Conservation (phyloP, 92 coral and sea anemone genomes). For the Phymanthus crucifer region DNA sequence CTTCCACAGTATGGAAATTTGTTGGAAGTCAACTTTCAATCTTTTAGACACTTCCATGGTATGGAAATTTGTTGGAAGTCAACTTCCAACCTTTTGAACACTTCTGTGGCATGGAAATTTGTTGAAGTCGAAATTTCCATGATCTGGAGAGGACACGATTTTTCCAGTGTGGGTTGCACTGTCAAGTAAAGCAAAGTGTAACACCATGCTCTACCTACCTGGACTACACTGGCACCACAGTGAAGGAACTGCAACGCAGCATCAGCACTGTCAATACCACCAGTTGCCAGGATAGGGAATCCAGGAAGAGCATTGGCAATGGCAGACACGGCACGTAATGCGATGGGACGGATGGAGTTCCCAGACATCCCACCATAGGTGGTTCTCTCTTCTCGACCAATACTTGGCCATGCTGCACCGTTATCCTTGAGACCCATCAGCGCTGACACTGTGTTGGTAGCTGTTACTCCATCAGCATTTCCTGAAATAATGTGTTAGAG, state of each 20-base stretch:
- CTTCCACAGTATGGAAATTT: too few relatives aligned
- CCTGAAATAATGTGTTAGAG: constrained; percentile 45
- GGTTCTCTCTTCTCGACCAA: constrained; percentile 76
- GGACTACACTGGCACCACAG: constrained; percentile 94
- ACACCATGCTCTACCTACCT: constrained; percentile 55
- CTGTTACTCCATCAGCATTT: constrained; percentile 97
- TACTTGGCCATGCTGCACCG: constrained; percentile 84
- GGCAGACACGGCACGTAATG: constrained; percentile 96
- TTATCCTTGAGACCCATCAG: constrained; percentile 84
- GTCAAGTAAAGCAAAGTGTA: too few relatives aligned
- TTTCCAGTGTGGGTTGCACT: too few relatives aligned
- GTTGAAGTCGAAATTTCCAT: too few relatives aligned
- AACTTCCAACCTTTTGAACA: too few relatives aligned
- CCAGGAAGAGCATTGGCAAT: constrained; percentile 90
- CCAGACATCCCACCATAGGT: constrained; percentile 99
- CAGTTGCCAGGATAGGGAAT: constrained; percentile 94
- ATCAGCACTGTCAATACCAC: constrained; percentile 98
- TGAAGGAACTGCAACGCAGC: constrained; percentile 93
- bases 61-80: too few relatives aligned
- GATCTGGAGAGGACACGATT: too few relatives aligned
- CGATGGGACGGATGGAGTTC: constrained; percentile 96
- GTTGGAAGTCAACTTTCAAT: too few relatives aligned
- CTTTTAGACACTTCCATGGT: too few relatives aligned
- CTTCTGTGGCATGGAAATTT: too few relatives aligned
- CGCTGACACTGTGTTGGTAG: constrained; percentile 98